Evolutionary conservation across 2,113 vertebrate genomes (phyloP), one percentile per base, ranked within the genome.

Genomic region (Atractosteus spatula): DNA sequence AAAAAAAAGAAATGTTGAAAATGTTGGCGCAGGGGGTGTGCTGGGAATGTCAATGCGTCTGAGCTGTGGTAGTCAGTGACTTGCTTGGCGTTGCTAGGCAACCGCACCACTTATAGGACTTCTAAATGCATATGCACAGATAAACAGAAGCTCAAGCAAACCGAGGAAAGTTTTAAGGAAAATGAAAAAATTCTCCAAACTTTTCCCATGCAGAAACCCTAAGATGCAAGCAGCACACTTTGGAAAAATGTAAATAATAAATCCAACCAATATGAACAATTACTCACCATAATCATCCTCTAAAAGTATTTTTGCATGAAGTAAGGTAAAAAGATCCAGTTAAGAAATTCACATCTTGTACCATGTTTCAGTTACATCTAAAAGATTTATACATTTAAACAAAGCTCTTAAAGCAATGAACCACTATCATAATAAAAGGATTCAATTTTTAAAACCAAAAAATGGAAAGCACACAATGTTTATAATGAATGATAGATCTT

Each of bases 231-330:
- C 29, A 29, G 29, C 29, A 29, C 29, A 29, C 29, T 29, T 29
- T 2, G 1, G 29, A 29, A 29, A 29, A 29, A 1, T 29, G 29
- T 29, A 29, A 29, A 29, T 29, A 29, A 29, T 29, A 29, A 29
- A 29, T 29, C 29, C 29, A 29, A 29, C 29, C 10, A 56, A 12
- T 13, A 16, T 13, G 8, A 64, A 41, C 8, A 29, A 43, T 62
- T 55, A 85, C 89, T 89, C 72, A 94, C 88, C 89, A 82, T 78
- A 80, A 74, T 43, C 61, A 76, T 88, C 88, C 83, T 92, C 87
- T 90, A 77, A 64, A 80, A 54, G 74, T 72, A 85, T 62, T 76
- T 80, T 83, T 79, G 77, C 2, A 55, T 62, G 62, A 70, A 78
- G 65, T 72, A 69, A 83, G 41, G 70, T 62, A 76, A 67, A 91